phyloP scores from a whole-genome alignment of 2,888 invertebrate species.

The Zelleria hepariella region DNA sequence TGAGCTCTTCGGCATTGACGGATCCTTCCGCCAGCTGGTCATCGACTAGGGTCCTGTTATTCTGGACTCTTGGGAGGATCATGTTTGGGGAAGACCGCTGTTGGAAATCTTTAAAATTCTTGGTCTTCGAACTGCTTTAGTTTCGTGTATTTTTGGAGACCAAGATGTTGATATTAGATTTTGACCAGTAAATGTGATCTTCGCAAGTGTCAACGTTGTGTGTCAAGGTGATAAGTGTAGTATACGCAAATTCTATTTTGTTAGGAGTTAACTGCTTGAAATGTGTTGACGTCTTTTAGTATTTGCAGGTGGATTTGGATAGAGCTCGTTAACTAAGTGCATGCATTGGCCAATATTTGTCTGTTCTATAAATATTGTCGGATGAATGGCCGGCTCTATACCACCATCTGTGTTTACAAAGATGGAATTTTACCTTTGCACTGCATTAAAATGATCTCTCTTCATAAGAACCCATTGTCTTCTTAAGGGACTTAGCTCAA shows the following conservation, averaged over 20 bases:
- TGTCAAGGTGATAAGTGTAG: not conserved
- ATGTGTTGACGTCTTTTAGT: not conserved
- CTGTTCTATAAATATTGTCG: not conserved
- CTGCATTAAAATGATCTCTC: not conserved
- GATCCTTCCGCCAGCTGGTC: conserved; percentile 87
- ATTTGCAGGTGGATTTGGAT: not conserved
- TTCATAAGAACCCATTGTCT: not conserved
- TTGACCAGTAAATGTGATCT: not conserved
- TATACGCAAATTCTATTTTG: not conserved
- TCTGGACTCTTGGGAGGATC: not conserved
- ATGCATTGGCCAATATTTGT: not conserved
- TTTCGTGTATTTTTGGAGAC: too few relatives aligned
- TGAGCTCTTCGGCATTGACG: conserved; percentile 90
- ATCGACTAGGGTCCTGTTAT: conserved; percentile 73
- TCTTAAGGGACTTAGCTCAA: not conserved
- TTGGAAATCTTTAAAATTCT: too few relatives aligned
- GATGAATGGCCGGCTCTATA: not conserved
- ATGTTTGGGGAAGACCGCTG: too few relatives aligned
- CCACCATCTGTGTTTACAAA: not conserved
- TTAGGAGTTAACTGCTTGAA: not conserved
- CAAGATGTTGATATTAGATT: too few relatives aligned
- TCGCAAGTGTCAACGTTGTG: not conserved
- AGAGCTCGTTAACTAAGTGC: not conserved
- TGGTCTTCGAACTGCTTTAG: too few relatives aligned
- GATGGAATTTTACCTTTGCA: not conserved